These are phyloP conservation scores for Ennomos quercinarius DNA, from an alignment of 2,888 invertebrate genomes.

Conservation along the genomic window DNA sequence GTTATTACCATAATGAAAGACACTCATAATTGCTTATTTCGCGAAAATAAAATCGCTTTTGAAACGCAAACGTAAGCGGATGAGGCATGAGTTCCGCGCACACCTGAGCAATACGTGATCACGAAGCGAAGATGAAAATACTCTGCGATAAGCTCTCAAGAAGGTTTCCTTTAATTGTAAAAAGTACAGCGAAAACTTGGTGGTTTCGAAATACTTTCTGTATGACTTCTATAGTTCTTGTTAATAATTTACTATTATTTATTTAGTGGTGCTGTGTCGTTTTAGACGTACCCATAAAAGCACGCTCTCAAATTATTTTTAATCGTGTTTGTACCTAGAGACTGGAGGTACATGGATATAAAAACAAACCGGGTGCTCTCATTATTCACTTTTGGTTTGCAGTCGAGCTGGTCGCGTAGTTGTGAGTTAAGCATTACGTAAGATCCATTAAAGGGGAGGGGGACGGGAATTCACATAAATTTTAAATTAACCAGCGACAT, in stretches of 20 bases:
- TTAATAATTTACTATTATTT: too few species aligned
- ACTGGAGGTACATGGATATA: too few species aligned
- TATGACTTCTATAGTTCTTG: too few species aligned
- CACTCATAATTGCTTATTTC: slow-evolving; percentile 40
- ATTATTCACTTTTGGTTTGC: background rate
- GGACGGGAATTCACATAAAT: slow-evolving; percentile 56
- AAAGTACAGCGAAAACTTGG: too few species aligned
- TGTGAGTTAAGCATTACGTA: slow-evolving; percentile 40
- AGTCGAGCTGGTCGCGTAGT: slow-evolving; percentile 6
- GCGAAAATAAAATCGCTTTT: slow-evolving; percentile 46
- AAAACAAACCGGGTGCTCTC: too few species aligned
- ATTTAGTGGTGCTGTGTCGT: too few species aligned
- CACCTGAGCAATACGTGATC: slow-evolving; percentile 15
- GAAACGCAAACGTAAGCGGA: slow-evolving; percentile 42
- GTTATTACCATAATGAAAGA: slow-evolving; percentile 36
- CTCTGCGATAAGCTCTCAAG: too few species aligned
- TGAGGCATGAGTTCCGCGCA: slow-evolving; percentile 28
- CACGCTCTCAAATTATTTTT: too few species aligned
- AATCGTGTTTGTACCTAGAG: too few species aligned
- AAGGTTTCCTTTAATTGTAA: too few species aligned
- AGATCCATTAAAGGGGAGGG: slow-evolving; percentile 40
- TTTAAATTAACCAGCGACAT: slow-evolving; percentile 58
- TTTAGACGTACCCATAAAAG: too few species aligned
- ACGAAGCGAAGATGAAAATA: slow-evolving; percentile 25
- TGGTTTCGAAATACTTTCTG: too few species aligned